Base-by-base conservation (phyloP, 2,888 invertebrate genomes). In the Athalia rosae region DNA sequence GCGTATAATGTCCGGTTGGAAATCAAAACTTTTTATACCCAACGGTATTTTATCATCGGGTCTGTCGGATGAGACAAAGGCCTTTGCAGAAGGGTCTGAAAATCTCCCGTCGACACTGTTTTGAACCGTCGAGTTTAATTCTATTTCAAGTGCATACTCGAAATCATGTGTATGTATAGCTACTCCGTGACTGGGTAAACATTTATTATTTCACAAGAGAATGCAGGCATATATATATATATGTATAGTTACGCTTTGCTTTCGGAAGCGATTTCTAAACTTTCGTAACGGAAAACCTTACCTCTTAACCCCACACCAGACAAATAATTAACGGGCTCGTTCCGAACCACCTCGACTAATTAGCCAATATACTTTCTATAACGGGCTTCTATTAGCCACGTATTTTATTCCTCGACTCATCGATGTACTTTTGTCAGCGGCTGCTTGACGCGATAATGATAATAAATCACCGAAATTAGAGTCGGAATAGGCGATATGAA, bases 261-360 rank as follows among this genome's bases (percentile, higher is more conserved):
- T 67, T 50, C 13, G 50, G 48, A 48, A 67, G 56, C 28, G 71
- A 62, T 74, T 63, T 74, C 73, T 63, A 77, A 77, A 63, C 73
- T 77, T 77, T 77, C 77, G 61, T 63, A 77, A 73, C 73, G 77
- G 77, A 56, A 64, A 77, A 77, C 15, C 77, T 63, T 73, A 47
- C 13, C 9, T 7, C 11, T 11, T 15, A 9, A 6, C 11, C 4
- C 50, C 41, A 13, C 67, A 50, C n/a, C 28, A 28, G 50, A 50
- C 67, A 50, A 48, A 11, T 28, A 28, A 28, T 67, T 67, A 67
- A 67, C 50, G 67, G 15, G 2, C 28, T 28, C 28, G 28, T 28
- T 6, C 8, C 45, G 41, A 53, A 9, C 67, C 67, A 13, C 67
- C 45, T 41, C 11, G 67, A 28, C 67, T 67, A 67, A 67, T 67